Conservation (phyloP, 2,888 invertebrate species). For the Chesias legatella region DNA sequence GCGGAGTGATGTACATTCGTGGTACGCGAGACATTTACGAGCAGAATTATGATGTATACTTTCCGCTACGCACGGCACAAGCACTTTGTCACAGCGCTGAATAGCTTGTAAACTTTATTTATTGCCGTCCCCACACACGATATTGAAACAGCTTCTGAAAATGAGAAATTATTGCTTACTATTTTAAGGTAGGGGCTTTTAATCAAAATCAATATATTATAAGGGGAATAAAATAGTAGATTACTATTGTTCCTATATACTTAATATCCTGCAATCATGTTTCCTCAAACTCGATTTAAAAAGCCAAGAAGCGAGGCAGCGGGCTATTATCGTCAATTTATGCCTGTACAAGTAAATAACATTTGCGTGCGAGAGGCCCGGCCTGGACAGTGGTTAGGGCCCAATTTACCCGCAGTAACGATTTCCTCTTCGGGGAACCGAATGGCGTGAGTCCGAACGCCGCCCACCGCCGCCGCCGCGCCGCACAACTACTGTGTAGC, state of each 20-base stretch:
- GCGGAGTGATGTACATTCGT: constrained; percentile 31
- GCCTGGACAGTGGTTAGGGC: constrained; percentile 71
- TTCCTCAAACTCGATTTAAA: constrained; percentile 22
- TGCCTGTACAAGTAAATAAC: constrained; percentile 54
- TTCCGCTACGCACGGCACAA: constrained; percentile 54
- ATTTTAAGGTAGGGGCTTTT: too few relatives aligned
- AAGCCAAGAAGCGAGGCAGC: constrained; percentile 28
- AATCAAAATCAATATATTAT: too few relatives aligned
- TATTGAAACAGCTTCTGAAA: too few relatives aligned
- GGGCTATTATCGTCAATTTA: constrained; percentile 46
- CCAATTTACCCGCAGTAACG: constrained; percentile 77
- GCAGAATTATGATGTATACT: constrained; percentile 67
- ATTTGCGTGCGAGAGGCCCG: constrained; percentile 59
- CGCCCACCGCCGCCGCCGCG: constrained; percentile 69
- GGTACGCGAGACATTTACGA: constrained; percentile 63
- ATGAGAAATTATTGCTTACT: too few relatives aligned
- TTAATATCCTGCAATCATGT: constrained; percentile 17
- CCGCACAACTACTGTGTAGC: constrained; percentile 30
- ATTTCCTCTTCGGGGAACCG: constrained; percentile 80
- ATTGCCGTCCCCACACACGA: constrained; percentile 24
- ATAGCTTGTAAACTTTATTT: constrained; percentile 46
- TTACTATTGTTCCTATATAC: too few relatives aligned
- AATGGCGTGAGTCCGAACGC: constrained; percentile 71
- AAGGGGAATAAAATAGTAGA: too few relatives aligned
- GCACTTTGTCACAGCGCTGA: constrained; percentile 45